A percentile compares a stretch with the other conserved stretches of the same genome.
phyloP scores from a whole-genome alignment of 30 jellyfish, hydroid and myxozoan genomes.

The Cassiopea andromeda region DNA sequence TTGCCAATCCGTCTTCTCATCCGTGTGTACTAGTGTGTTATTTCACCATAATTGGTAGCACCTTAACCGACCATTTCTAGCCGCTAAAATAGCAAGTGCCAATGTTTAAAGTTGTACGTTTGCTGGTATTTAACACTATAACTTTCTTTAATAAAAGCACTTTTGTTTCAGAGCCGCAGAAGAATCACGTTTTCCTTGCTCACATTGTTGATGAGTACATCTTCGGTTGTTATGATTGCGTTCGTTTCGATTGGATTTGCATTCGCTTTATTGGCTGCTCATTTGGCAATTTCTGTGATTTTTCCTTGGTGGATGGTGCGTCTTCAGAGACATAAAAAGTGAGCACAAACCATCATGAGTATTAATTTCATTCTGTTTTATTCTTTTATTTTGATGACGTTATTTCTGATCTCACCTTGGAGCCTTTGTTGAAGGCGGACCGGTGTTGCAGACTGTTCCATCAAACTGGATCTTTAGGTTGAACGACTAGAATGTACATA shows the following conservation, averaged over 20 bases:
- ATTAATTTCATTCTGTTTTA: not conserved
- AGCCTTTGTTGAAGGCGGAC: not conserved
- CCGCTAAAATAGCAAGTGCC: no score
- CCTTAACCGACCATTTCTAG: no score
- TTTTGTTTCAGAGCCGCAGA: conserved; percentile 38
- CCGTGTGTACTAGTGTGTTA: no score
- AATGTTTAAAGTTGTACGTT: no score
- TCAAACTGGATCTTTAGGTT: no score
- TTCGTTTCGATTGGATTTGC: conserved; percentile 56
- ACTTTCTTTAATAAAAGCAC: not conserved
- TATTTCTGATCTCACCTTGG: not conserved
- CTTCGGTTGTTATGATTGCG: conserved; percentile 54
- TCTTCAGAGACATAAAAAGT: conserved; percentile 84
- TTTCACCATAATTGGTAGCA: no score
- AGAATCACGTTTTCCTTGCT: conserved; percentile 44
- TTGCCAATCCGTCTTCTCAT: no score
- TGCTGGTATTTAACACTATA: not conserved
- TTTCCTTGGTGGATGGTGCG: conserved; percentile 93
- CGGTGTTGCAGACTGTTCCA: no score
- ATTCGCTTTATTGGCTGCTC: conserved; percentile 59
- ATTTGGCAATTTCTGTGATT: conserved; percentile 60
- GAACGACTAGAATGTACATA: no score
- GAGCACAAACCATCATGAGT: conserved; percentile 7
- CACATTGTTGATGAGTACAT: conserved; percentile 44
- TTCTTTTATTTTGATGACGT: not conserved